Evolutionary conservation across 1,140 invertebrate genomes (phyloP).

Genomic region (Tetragnatha versicolor): DNA sequence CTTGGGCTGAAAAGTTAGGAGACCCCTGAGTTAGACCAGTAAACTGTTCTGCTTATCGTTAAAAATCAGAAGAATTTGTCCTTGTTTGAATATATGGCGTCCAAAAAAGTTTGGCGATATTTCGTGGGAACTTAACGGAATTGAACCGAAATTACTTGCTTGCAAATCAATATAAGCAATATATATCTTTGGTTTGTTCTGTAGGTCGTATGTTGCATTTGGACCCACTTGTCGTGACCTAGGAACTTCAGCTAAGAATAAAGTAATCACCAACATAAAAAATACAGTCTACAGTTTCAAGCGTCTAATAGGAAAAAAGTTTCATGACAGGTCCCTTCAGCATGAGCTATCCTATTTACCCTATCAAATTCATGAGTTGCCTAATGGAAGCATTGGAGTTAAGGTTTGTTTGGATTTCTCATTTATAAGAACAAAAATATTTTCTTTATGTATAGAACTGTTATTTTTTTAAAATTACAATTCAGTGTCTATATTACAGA

Average conservation of each 20-base stretch:
- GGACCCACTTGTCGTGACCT: conserved; percentile 88
- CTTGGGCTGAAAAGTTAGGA: too few species aligned
- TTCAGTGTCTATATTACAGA: too few species aligned
- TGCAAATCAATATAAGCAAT: too few species aligned
- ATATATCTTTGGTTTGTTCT: too few species aligned
- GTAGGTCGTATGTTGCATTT: conserved; percentile 95
- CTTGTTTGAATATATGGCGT: too few species aligned
- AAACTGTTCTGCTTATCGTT: too few species aligned
- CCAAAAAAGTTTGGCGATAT: too few species aligned
- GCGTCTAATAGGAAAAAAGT: conserved; percentile 78
- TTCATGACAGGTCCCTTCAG: conserved; percentile 83
- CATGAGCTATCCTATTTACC: conserved; percentile 79
- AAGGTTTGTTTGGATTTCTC: conserved; percentile 66
- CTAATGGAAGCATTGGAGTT: conserved; percentile 79
- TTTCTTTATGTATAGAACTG: background rate
- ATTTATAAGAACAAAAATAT: background rate
- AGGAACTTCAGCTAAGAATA: conserved; percentile 96
- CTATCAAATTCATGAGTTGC: conserved; percentile 74
- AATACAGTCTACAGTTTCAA: conserved; percentile 96
- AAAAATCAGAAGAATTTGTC: too few species aligned
- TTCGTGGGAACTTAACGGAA: too few species aligned
- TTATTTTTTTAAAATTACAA: background rate
- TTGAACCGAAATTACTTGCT: too few species aligned
- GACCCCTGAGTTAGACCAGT: too few species aligned
- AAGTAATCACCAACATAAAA: conserved; percentile 95